Conservation (phyloP, 2,113 vertebrate genomes). For the Tachysurus vachellii region DNA sequence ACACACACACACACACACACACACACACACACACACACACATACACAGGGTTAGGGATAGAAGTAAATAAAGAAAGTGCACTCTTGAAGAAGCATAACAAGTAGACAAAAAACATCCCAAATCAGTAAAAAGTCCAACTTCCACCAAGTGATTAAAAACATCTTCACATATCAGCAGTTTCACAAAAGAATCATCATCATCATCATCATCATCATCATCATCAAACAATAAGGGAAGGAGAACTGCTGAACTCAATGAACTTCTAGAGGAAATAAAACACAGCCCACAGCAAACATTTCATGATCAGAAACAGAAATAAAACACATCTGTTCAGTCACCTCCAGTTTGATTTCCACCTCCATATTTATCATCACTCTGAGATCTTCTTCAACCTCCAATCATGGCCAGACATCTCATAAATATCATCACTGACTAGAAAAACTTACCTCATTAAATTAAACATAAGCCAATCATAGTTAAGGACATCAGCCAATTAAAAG, state of each 20-base stretch:
- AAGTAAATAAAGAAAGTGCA: background rate
- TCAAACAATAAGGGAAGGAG: background rate
- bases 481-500: background rate
- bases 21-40: background rate
- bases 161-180: background rate
- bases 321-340: constrained; percentile 16
- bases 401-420: background rate
- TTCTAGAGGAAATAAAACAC: background rate
- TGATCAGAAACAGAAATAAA: background rate
- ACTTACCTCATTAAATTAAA: background rate
- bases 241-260: background rate
- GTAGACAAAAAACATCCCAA: background rate
- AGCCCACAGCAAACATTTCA: background rate
- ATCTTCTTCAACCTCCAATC: no score
- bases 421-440: background rate
- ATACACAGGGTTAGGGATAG: background rate
- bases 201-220: constrained; percentile 9
- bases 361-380: constrained; percentile 3
- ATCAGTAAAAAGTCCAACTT: constrained; percentile 37
- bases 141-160: background rate
- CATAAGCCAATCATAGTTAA: background rate
- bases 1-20: background rate
- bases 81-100: background rate
- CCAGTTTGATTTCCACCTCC: background rate
- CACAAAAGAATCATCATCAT: background rate